Percentiles rank a stretch among this genome's conserved stretches.
These are phyloP conservation scores for Mastigias papua DNA, from an alignment of 30 jellyfish, hydroid and myxozoan species.

Conservation along the genomic window DNA sequence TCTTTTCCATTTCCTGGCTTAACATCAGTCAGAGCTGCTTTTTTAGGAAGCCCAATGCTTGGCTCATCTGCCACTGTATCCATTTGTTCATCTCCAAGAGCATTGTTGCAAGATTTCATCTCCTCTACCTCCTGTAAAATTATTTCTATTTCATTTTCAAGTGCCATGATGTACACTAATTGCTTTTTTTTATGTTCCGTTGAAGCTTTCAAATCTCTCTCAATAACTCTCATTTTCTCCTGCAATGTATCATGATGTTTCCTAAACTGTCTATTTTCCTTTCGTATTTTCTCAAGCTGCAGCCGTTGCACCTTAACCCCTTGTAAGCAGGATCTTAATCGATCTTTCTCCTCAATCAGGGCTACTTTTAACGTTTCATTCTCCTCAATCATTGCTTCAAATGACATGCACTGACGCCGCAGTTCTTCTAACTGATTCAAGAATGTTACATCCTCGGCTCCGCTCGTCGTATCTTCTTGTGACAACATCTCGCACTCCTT, in stretches of 20 bases:
- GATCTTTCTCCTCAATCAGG: not conserved
- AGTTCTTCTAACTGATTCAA: not conserved
- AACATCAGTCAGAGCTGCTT: not conserved
- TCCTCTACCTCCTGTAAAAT: not conserved
- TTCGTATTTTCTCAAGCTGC: constrained; percentile 21
- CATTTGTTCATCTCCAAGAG: not conserved
- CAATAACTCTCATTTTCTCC: not conserved
- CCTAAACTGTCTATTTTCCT: constrained; percentile 2
- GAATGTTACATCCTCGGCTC: not conserved
- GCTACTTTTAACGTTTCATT: not conserved
- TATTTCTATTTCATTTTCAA: not conserved
- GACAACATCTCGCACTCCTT: constrained; percentile 5
- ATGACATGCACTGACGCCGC: not conserved
- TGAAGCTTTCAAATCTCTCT: not conserved
- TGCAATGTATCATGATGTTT: not conserved
- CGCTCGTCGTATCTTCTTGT: not conserved
- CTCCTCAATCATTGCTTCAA: constrained; percentile 8
- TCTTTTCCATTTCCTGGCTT: not conserved
- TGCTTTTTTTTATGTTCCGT: not conserved
- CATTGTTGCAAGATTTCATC: not conserved
- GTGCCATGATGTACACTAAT: not conserved
- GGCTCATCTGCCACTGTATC: not conserved
- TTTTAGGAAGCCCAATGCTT: not conserved
- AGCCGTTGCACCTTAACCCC: constrained; percentile 28
- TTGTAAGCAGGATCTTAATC: not conserved